Evolutionary conservation across 2,113 vertebrate genomes (phyloP), one percentile per base, ranked within the genome.

Genomic region (Ornithorhynchus anatinus): DNA sequence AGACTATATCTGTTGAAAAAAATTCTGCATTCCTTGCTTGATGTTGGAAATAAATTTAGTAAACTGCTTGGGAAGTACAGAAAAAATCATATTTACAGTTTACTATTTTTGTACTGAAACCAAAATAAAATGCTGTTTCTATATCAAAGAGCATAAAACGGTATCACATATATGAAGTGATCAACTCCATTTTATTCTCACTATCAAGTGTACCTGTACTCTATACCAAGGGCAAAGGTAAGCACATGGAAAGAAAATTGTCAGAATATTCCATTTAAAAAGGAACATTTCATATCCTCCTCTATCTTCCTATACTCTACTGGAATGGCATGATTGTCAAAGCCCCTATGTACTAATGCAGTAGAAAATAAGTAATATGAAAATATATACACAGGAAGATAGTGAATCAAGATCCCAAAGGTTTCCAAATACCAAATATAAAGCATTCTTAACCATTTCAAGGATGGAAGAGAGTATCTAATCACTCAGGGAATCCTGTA

Each of bases 1-100:
- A 82, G 42, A 64, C 35, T 67, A 79, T 63, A 78, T 70, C 78
- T 76, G 59, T 44, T 73, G 60, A 81, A 72, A 81, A 70, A 78
- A 72, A 66, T 77, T 62, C 76, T 74, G 61, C 29, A 51, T 72
- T 72, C 53, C 40, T 72, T 82, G 75, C 38, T 66, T 63, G 56
- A 48, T 76, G 64, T 53, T 78, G 59, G 31, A 66, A 67, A 64
- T 56, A 83, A 86, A 83, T 44, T 75, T 60, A 69, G 75, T 78
- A 75, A 60, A 69, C 59, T 67, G 57, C 59, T 75, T 70, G 57
- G 39, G 72, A 70, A 67, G 51, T 63, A 16, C 32, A 67, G 53
- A 63, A 73, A n/a, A 27, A 43, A 31, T 67, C 35, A 73, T 63
- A 63, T 61, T 70, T 75, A 76, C 22, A 17, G 77, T 80, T 67